Percentiles rank a stretch among this genome's conserved stretches.
Evolutionary conservation across 2,113 vertebrate genomes (phyloP).

Genomic region (Hoplias malabaricus): DNA sequence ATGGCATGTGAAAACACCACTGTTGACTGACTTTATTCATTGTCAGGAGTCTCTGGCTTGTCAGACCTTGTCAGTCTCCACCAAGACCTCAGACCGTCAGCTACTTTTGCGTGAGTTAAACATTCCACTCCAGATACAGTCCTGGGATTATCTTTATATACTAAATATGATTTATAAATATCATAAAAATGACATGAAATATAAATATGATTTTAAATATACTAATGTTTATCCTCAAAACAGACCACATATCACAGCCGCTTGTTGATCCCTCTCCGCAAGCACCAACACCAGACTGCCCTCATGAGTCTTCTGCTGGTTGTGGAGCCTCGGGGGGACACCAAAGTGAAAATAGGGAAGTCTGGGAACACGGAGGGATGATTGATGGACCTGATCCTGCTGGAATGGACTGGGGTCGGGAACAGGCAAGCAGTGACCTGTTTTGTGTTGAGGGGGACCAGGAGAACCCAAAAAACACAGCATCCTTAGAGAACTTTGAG

Average conservation of each 20-base stretch:
- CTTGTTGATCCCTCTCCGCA: background rate
- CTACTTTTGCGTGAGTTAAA: background rate
- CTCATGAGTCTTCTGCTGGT: background rate
- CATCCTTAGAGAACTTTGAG: background rate
- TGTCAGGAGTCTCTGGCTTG: constrained; percentile 12
- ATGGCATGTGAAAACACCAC: background rate
- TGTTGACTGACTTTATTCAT: background rate
- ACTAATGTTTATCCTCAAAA: background rate
- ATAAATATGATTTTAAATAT: background rate
- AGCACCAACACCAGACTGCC: constrained; percentile 6
- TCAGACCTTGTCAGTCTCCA: background rate
- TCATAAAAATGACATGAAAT: background rate
- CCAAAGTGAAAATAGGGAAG: background rate
- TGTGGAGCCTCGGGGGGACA: background rate
- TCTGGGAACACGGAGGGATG: background rate
- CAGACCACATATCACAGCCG: background rate
- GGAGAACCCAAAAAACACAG: background rate
- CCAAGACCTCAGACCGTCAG: background rate
- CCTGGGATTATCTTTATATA: background rate
- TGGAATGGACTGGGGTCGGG: background rate
- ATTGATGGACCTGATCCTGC: background rate
- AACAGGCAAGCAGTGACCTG: background rate
- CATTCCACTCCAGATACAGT: background rate
- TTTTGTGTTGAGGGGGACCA: background rate
- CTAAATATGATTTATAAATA: background rate